These are phyloP conservation scores for Cnemophilus loriae DNA, from an alignment of 2,113 vertebrate genomes.

Conservation along the genomic window DNA sequence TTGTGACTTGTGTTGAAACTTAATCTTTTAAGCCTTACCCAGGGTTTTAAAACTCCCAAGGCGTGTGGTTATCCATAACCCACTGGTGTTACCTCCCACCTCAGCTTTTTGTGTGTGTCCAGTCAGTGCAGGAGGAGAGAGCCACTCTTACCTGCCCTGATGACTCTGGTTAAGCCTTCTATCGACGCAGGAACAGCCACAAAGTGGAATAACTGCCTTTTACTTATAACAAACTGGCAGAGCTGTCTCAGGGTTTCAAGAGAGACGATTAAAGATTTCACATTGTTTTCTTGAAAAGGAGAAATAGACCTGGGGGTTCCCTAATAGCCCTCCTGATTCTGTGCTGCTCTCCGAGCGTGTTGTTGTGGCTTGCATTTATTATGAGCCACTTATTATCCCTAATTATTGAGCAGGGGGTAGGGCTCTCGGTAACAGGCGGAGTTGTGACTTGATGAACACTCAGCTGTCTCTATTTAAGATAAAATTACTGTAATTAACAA, in stretches of 20 bases:
- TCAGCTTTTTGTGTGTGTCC: not conserved
- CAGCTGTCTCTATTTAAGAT: slow-evolving; percentile 76
- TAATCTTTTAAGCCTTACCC: not conserved
- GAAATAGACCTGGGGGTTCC: slow-evolving; percentile 35
- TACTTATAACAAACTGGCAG: slow-evolving; percentile 9
- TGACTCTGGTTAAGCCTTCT: not conserved
- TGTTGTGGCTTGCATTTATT: slow-evolving; percentile 64
- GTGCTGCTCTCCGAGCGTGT: fast-evolving
- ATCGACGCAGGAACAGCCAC: not conserved
- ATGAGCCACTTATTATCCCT: slow-evolving; percentile 71
- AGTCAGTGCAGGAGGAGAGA: not conserved
- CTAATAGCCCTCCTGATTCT: slow-evolving; percentile 43
- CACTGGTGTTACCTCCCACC: not conserved
- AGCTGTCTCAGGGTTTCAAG: slow-evolving; percentile 19
- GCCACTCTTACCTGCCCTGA: not conserved
- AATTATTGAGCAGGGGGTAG: slow-evolving; percentile 71
- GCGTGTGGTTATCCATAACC: fast-evolving
- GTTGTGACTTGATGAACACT: slow-evolving; percentile 66
- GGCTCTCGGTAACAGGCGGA: slow-evolving; percentile 58
- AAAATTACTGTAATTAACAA: slow-evolving; percentile 83
- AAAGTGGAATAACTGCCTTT: slow-evolving; percentile 35
- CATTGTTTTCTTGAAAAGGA: slow-evolving; percentile 33
- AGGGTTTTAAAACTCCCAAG: not conserved
- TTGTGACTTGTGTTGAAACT: not conserved
- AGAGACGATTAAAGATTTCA: slow-evolving; percentile 48